A percentile compares a stretch with the other conserved stretches of the same genome.
These are phyloP conservation scores for Chesias legatella DNA, from an alignment of 2,888 invertebrate species.

Conservation along the genomic window DNA sequence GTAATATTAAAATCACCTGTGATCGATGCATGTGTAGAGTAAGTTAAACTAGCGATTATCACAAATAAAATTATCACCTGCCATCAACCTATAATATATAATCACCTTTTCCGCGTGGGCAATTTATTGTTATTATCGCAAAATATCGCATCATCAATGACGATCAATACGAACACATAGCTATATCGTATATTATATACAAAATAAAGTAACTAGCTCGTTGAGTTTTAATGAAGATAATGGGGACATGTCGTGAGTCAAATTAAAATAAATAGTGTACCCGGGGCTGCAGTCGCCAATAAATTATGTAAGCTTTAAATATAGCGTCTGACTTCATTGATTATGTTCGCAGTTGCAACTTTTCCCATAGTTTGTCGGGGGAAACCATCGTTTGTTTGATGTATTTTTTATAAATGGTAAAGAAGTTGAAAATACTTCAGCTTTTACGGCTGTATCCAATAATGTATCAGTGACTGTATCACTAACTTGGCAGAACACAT, in stretches of 20 bases:
- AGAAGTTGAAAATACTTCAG: conserved; percentile 1
- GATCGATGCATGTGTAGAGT: conserved; percentile 6
- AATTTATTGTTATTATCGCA: conserved; percentile 27
- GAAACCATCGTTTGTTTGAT: conserved; percentile 13
- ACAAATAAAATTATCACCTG: conserved; percentile 29
- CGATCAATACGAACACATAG: conserved; percentile 12
- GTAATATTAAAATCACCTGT: conserved; percentile 15
- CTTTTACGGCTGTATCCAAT: conserved; percentile 1
- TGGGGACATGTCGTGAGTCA: conserved; percentile 37
- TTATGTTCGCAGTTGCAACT: conserved; percentile 39
- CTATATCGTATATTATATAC: too few species aligned
- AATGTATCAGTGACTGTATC: not conserved
- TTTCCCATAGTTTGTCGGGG: conserved; percentile 40
- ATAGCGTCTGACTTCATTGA: conserved; percentile 28
- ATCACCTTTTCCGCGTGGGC: conserved; percentile 47
- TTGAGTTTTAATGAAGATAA: conserved; percentile 35
- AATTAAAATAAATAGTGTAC: conserved; percentile 36
- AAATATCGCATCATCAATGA: conserved; percentile 33
- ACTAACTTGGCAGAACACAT: conserved; percentile 5
- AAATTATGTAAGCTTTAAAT: conserved; percentile 47
- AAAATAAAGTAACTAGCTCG: conserved; percentile 17
- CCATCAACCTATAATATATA: conserved; percentile 17
- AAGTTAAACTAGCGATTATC: conserved; percentile 19
- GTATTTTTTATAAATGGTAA: conserved; percentile 12
- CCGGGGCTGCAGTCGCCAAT: conserved; percentile 43